These are phyloP conservation scores for Chymomyza caudatula DNA, from an alignment of 2,888 invertebrate genomes.

Conservation along the genomic window DNA sequence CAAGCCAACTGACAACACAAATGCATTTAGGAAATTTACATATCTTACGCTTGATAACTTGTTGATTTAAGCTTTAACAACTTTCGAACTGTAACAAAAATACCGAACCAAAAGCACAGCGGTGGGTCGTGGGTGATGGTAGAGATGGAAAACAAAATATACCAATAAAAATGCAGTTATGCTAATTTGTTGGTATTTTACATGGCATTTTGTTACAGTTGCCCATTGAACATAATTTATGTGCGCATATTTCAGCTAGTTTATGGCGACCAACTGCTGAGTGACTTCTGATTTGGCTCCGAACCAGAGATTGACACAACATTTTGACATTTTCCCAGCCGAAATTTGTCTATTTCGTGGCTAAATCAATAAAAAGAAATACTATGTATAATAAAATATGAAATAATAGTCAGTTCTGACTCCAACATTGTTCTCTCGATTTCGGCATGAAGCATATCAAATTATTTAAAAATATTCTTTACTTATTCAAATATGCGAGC, in stretches of 20 bases:
- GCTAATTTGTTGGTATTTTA: conserved; percentile 53
- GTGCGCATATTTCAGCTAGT: conserved; percentile 56
- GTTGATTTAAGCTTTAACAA: conserved; percentile 46
- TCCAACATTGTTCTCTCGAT: neutral
- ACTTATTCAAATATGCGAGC: conserved; percentile 56
- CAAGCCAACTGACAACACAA: conserved; percentile 42
- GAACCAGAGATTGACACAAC: conserved; percentile 22
- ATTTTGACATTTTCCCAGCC: conserved; percentile 49
- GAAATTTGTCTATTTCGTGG: neutral
- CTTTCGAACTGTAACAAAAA: conserved; percentile 56
- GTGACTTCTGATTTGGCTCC: conserved; percentile 30
- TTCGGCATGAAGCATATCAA: conserved; percentile 11
- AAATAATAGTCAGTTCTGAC: neutral
- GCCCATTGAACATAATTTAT: conserved; percentile 46
- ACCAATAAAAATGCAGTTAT: conserved; percentile 57
- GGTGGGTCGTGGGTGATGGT: conserved; percentile 58
- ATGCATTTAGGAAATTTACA: conserved; percentile 66
- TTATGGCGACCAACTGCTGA: conserved; percentile 45
- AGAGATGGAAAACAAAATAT: neutral
- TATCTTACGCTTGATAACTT: conserved; percentile 40
- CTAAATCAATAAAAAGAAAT: neutral
- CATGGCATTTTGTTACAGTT: conserved; percentile 7
- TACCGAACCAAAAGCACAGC: conserved; percentile 33
- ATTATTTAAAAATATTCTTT: conserved; percentile 60
- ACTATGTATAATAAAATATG: neutral